phyloP scores from a whole-genome alignment of 1,140 invertebrate genomes.

The Mercenaria mercenaria region DNA sequence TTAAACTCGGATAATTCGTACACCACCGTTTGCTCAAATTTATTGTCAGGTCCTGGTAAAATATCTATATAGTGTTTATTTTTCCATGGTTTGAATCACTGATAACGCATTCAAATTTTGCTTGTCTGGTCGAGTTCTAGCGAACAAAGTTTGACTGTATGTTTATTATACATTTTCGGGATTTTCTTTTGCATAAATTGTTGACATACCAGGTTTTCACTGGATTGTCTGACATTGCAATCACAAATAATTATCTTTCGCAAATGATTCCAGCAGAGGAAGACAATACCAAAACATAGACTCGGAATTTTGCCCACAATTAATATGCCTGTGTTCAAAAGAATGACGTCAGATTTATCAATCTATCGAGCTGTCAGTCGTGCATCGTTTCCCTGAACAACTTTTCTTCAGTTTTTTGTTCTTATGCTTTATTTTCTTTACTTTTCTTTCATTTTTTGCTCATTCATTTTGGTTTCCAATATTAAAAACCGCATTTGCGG shows the following conservation, averaged over 20 bases:
- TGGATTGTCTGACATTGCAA: constrained; percentile 7
- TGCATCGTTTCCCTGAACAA: background rate
- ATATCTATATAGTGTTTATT: too few species aligned
- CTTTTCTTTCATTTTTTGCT: background rate
- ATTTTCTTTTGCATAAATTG: constrained; percentile 18
- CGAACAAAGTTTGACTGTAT: too few species aligned
- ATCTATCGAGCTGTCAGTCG: background rate
- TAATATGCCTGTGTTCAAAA: constrained; percentile 8
- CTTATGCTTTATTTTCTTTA: background rate
- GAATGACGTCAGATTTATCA: background rate
- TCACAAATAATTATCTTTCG: constrained; percentile 34
- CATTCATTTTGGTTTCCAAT: background rate
- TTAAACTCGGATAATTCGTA: too few species aligned
- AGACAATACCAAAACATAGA: constrained; percentile 32
- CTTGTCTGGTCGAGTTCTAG: too few species aligned
- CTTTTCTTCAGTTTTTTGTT: background rate
- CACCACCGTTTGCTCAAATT: too few species aligned
- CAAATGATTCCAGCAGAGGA: constrained; percentile 13
- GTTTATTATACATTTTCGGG: too few species aligned
- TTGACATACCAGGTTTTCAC: constrained; percentile 32
- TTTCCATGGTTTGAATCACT: too few species aligned
- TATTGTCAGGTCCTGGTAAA: too few species aligned
- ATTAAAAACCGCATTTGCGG: background rate
- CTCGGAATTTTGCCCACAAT: constrained; percentile 26
- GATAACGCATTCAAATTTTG: too few species aligned